These are phyloP conservation scores for Aphidius ervi DNA, from an alignment of 1,140 invertebrate species.

Conservation along the genomic window DNA sequence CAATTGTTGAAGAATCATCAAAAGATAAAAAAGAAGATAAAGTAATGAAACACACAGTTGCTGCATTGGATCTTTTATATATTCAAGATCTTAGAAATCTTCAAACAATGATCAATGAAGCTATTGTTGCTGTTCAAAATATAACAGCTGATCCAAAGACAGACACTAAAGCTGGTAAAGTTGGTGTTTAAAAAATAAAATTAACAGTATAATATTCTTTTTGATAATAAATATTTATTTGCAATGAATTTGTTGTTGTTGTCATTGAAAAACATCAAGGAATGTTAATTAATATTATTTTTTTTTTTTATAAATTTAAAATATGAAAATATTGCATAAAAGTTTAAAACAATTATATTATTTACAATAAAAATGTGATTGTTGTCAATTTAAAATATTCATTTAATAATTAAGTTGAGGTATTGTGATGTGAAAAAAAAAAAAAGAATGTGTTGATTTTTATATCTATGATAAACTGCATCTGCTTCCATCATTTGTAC, in stretches of 20 bases:
- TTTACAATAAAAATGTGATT: too few species aligned
- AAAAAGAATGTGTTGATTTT: background rate
- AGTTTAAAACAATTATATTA: constrained; percentile 27
- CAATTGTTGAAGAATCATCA: constrained; percentile 62
- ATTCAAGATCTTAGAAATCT: constrained; percentile 86
- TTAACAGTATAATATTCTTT: too few species aligned
- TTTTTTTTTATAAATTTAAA: background rate
- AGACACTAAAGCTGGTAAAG: constrained; percentile 89
- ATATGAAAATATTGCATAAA: background rate
- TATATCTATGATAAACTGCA: constrained; percentile 56
- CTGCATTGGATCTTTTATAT: constrained; percentile 82
- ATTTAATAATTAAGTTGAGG: too few species aligned
- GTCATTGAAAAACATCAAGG: background rate
- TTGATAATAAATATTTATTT: background rate
- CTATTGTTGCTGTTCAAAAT: constrained; percentile 85
- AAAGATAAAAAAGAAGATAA: constrained; percentile 69
- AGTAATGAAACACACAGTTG: constrained; percentile 72
- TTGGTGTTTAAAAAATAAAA: constrained; percentile 62
- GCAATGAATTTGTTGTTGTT: background rate
- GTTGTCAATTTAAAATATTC: constrained; percentile 22
- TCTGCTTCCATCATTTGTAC: constrained; percentile 26
- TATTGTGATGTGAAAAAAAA: too few species aligned
- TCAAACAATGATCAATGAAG: constrained; percentile 93
- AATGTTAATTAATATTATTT: background rate
- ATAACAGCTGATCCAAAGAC: constrained; percentile 97